Base-by-base conservation (phyloP, 2,797 vertebrate species). In the Pitangus sulphuratus region DNA sequence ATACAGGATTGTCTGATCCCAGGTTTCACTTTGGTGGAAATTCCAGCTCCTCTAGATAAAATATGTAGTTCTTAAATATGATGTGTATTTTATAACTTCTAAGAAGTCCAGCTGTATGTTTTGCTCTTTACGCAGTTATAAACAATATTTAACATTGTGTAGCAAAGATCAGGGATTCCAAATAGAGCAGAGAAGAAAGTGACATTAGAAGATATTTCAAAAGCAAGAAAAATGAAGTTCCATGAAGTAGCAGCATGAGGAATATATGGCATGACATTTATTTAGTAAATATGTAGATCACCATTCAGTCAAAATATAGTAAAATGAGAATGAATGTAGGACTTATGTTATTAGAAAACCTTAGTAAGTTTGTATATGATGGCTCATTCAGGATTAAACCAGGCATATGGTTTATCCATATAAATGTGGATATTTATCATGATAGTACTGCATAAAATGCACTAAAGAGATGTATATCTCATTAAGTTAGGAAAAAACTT, bases 321-420 rank as follows among this genome's bases (percentile, higher is more conserved):
- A 75, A 87, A 61, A 14, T 81, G 65, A 69, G 42, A 81, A 76
- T 76, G 71, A 25, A 37, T 50, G 6, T 44, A 9, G 15, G 57
- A 76, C 26, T 90, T 68, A 44, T 5, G 8, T 76, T 90, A 83
- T 89, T 94, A 96, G 76, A 91, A 82, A 95, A 83, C 39, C 44
- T 84, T 62, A 68, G 65, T 92, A 94, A 68, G 69, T 95, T 96
- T 90, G 76, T 75, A 80, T 20, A 30, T 75, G 84, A 92, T 72
- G 84, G 79, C 93, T 95, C 97, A 83, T 94, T 96, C 92, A 87
- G 84, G 42, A 76, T 97, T 97, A 96, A 97, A 87, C 90, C 72
- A 72, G 40, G 89, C 87, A 80, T 37, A 17, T 57, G 56, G 51
- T 84, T 62, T 64, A 51, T 58, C 37, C 28, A 19, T 33, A 58